Conservation (phyloP, 2,888 invertebrate species). For the Halictus quadricinctus region DNA sequence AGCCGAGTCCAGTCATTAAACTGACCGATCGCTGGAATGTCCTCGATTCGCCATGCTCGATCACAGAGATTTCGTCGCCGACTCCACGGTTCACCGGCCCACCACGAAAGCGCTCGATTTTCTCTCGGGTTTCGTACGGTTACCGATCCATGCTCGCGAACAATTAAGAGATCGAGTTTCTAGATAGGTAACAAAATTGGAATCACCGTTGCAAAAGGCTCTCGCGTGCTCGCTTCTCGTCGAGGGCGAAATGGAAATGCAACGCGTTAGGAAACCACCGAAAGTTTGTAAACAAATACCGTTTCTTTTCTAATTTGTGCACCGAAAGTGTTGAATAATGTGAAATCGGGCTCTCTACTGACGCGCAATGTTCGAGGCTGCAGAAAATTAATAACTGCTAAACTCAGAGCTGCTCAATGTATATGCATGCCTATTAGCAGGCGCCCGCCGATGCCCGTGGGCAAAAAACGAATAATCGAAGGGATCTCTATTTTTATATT, state of each 20-base stretch:
- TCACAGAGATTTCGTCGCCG: neutral
- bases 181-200: neutral
- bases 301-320: neutral
- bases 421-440: too few species aligned
- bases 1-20: constrained; percentile 1
- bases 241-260: neutral
- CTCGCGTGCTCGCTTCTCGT: neutral
- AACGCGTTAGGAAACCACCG: neutral
- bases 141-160: neutral
- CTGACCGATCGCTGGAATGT: neutral
- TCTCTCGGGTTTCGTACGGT: neutral
- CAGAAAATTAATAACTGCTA: too few species aligned
- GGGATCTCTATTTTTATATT: too few species aligned
- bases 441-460: too few species aligned
- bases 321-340: neutral
- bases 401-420: too few species aligned
- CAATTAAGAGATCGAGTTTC: neutral
- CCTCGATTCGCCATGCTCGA: neutral
- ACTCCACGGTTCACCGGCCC: neutral
- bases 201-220: neutral
- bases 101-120: neutral
- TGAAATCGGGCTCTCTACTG: neutral
- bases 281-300: neutral
- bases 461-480: too few species aligned
- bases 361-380: too few species aligned